Evolutionary conservation across 2,888 invertebrate genomes (phyloP).

Genomic region (Harpagoxenus sublaevis): DNA sequence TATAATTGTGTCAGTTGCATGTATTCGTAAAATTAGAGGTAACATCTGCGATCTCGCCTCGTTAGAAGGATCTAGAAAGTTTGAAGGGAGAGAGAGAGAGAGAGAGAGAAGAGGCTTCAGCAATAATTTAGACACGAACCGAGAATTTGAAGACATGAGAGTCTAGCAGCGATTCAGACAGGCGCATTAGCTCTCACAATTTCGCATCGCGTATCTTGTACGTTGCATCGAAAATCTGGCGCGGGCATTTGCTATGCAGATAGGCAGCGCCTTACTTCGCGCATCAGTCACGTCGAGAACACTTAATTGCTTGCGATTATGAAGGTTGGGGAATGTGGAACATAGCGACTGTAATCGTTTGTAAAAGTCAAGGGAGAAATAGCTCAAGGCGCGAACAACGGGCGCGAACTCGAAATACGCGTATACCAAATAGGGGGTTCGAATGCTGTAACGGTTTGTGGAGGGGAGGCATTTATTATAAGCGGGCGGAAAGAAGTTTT

Average conservation of each 20-base stretch:
- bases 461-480: conserved; percentile 16
- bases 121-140: conserved; percentile 35
- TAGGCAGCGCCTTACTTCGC: conserved; percentile 39
- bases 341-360: conserved; percentile 64
- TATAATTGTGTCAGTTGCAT: neutral
- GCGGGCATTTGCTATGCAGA: conserved; percentile 49
- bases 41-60: conserved; percentile 17
- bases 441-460: conserved; percentile 4
- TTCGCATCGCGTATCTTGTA: conserved; percentile 40
- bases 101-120: neutral
- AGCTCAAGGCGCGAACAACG: conserved; percentile 16
- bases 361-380: conserved; percentile 60
- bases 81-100: neutral
- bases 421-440: conserved; percentile 24
- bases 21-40: conserved; percentile 7
- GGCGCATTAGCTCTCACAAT: conserved; percentile 42
- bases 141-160: conserved; percentile 29
- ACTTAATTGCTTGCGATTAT: conserved; percentile 73
- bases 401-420: conserved; percentile 11
- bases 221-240: conserved; percentile 57
- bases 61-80: conserved; percentile 25
- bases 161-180: conserved; percentile 39
- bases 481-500: conserved; percentile 27
- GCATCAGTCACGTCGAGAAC: conserved; percentile 57
- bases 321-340: conserved; percentile 61